phyloP scores from a whole-genome alignment of 2,888 invertebrate species.

The Amphipoea oculea region DNA sequence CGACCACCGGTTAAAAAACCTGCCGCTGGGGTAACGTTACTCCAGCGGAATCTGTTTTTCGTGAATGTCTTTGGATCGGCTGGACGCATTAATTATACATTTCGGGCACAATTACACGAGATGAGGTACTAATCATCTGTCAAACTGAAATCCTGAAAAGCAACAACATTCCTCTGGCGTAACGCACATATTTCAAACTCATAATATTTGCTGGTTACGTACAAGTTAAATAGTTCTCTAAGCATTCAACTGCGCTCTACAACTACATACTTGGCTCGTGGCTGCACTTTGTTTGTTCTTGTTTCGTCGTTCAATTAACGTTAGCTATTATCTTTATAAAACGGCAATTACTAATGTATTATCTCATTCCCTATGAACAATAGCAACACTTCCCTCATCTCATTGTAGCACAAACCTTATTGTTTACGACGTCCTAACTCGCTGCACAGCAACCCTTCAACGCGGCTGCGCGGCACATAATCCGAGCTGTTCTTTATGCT shows the following conservation, averaged over 20 bases:
- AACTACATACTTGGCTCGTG: no score
- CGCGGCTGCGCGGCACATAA: conserved; percentile 12
- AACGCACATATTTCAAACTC: background rate
- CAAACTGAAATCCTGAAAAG: no score
- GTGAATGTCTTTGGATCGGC: no score
- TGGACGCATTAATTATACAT: no score
- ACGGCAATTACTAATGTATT: background rate
- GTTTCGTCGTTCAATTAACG: background rate
- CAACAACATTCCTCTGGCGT: no score
- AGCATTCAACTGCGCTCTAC: background rate
- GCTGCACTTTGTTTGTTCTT: background rate
- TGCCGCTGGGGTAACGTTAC: no score
- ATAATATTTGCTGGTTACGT: background rate
- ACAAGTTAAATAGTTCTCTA: background rate
- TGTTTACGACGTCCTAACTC: conserved; percentile 29
- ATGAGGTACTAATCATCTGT: no score
- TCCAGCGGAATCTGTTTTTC: no score
- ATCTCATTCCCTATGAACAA: background rate
- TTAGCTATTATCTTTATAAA: background rate
- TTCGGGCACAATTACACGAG: no score
- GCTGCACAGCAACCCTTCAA: conserved; percentile 24
- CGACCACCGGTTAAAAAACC: no score
- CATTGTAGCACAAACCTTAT: conserved; percentile 26
- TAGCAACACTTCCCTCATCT: conserved; percentile 2
- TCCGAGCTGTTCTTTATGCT: conserved; percentile 17